Evolutionary conservation across 2,888 invertebrate genomes (phyloP), one percentile per base, ranked within the genome.

Genomic region (Nebria salina): DNA sequence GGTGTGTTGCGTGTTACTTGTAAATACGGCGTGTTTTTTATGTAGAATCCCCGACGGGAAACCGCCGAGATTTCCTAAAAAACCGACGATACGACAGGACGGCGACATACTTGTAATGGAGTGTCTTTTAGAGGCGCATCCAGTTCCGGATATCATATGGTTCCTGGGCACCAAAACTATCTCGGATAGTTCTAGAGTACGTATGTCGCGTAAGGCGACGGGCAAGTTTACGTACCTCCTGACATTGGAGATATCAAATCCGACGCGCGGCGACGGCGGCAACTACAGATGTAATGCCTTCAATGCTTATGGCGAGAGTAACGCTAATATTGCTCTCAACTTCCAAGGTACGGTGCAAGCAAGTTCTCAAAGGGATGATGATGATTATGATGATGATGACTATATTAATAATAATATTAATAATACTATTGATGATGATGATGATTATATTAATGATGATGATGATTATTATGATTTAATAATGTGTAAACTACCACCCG

Each of bases 321-420:
- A 99, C 92, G 99, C 99, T 87, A 99, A 99, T 91, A 99, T 99
- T 91, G 97, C 98, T 88, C 95, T 99, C 88, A 99, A 99, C 91
- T 98, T 99, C 92, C 97, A 98, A 96, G 98, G 98, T 97, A 80
- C 75, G 75, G 80, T 80, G 80, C 80, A 80, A 75, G 42, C 80
- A 80, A 75, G 70, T 75, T 80, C 75, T 75, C 80, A 80, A 80
- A 80, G 9, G 80, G 80, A 75, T 75, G 68, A 75, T 80, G 72
- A 80, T 75, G 34, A 75, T 80, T n/a, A 80, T 75, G 70, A 75
- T 80, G 65, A 70, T 80, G 70, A 80, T 75, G 64, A 54, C 13
- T 54, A 54, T 54, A 54, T 13, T 54, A 54, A 11, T 54, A 54
- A 54, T 54, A 54, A 2, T 8, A 54, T 54, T 54, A 26, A 68